Evolutionary conservation across 2,113 vertebrate species (phyloP), one percentile per base, ranked within the genome.

Genomic region (Hyaena hyaena): DNA sequence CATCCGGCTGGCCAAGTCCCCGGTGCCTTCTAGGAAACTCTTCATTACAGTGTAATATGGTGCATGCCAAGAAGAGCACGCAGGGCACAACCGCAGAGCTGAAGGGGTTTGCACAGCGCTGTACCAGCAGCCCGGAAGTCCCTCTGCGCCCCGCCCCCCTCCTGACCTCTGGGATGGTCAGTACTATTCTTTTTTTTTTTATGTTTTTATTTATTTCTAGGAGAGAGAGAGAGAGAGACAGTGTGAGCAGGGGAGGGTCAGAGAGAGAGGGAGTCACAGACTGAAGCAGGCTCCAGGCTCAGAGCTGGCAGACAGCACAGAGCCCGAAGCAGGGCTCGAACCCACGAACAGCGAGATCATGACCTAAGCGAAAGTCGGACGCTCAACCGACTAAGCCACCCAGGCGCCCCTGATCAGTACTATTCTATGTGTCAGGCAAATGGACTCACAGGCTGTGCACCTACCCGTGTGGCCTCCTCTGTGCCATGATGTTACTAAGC

Each of bases 391-490:
- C 39, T 39, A 39, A 39, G 39, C 39, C 39, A 39, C 39, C 39
- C 39, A 39, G 39, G 39, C 39, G 39, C 39, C 39, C 39, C 39
- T n/a, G 6, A 3, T 23, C 79, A 26, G 5, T 10, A 21, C 68
- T 24, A 2, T 4, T 33, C 23, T 43, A 45, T 48, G 14, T 31
- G 21, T 31, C 19, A 19, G n/a, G 17, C 55, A 73, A 23, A 11
- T 1, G 33, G 16, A 28, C 48, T 76, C 73, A 2, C 3, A 1
- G 2, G 1, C 26, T 26, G 19, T 4, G 10, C 14, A 14, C 45
- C 10, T 9, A 1, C 14, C 7, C 0, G 8, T 35, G 68, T 2
- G 10, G 24, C 58, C 23, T 26, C 76, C n/a, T 6, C 15, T 11
- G 23, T 17, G n/a, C 10, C 2, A 11, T n/a, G 48, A 17, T 21